Evolutionary conservation across 2,113 vertebrate genomes (phyloP).

Genomic region (Nesogale talazaci): DNA sequence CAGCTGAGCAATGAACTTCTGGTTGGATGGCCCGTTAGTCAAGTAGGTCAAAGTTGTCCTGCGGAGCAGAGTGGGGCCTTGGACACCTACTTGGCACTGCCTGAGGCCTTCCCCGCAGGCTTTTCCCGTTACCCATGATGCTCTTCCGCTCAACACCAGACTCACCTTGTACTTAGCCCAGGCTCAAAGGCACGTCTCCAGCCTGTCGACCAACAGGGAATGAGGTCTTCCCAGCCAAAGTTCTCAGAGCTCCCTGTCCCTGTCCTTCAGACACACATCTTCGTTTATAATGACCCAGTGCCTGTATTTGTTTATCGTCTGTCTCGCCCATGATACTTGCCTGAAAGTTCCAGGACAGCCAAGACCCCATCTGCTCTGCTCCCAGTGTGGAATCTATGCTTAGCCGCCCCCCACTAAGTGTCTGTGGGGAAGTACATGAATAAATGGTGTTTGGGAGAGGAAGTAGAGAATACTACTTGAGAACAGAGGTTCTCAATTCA

Average conservation of each 20-base stretch:
- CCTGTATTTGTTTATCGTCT: not conserved
- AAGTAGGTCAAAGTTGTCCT: not conserved
- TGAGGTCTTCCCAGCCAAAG: not conserved
- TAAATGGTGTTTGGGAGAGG: not conserved
- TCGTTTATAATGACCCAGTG: not conserved
- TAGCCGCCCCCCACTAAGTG: not conserved
- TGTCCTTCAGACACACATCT: not conserved
- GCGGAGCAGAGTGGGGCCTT: not conserved
- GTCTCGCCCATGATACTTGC: not conserved
- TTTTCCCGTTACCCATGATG: not conserved
- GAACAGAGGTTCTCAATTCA: not conserved
- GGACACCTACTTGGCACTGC: not conserved
- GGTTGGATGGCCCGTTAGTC: not conserved
- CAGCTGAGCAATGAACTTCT: not conserved
- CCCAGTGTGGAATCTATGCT: not conserved
- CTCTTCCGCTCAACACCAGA: not conserved
- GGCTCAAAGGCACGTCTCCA: not conserved
- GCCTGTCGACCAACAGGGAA: not conserved
- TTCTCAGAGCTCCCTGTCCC: not conserved
- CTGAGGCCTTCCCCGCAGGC: not conserved
- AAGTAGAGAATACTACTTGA: not conserved
- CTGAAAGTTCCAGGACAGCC: not conserved
- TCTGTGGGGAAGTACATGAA: not conserved
- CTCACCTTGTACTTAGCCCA: not conserved
- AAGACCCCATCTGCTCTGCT: not conserved